Percentiles rank a stretch among this genome's conserved stretches.
Conservation (phyloP, 2,113 vertebrate species). For the Anguilla japonica region DNA sequence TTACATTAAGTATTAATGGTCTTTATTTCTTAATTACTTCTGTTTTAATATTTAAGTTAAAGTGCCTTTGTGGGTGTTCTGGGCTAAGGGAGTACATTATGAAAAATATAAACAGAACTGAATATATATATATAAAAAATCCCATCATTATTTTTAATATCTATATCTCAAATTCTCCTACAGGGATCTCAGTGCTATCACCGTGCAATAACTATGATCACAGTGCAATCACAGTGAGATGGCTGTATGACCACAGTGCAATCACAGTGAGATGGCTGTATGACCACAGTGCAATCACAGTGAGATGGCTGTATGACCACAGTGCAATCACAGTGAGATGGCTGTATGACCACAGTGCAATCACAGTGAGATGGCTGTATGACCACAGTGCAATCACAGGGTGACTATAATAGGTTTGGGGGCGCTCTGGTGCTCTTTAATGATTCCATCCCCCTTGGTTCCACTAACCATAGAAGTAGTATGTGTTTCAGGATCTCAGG, state of each 20-base stretch:
- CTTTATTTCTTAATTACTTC: background rate
- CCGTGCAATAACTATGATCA: no score
- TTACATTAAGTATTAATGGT: background rate
- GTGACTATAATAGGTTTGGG: no score
- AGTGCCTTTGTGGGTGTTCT: background rate
- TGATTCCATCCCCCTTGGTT: background rate
- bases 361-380: no score
- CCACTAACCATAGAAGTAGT: background rate
- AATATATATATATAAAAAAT: background rate
- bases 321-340: background rate
- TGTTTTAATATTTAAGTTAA: background rate
- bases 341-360: no score
- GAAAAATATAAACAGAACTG: background rate
- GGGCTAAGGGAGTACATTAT: background rate
- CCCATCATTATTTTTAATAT: background rate
- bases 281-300: background rate
- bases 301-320: background rate
- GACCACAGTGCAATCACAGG: no score
- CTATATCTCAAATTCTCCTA: background rate
- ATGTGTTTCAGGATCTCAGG: background rate
- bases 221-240: no score
- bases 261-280: background rate
- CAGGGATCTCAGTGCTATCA: background rate
- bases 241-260: background rate
- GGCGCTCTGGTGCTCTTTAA: no score